Evolutionary conservation across 2,888 invertebrate genomes (phyloP).

Genomic region (Polydrusus cervinus): DNA sequence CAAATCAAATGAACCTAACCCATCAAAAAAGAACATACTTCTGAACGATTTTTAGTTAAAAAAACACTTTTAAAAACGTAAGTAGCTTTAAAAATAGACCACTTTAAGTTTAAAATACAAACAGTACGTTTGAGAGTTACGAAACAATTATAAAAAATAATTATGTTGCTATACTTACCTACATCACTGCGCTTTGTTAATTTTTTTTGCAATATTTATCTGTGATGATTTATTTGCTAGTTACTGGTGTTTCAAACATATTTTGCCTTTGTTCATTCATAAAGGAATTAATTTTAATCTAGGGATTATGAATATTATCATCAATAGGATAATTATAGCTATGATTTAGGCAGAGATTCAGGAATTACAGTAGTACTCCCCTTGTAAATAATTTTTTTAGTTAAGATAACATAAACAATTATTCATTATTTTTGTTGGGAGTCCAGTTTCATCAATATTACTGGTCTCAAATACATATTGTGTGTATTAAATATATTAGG

Average conservation of each 20-base stretch:
- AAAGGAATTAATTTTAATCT: not conserved
- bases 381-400: not conserved
- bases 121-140: not conserved
- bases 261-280: not conserved
- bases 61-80: conserved; percentile 58
- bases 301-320: not conserved
- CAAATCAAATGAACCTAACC: conserved; percentile 71
- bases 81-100: conserved; percentile 45
- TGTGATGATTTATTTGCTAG: not conserved
- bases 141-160: not conserved
- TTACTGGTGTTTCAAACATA: not conserved
- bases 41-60: conserved; percentile 34
- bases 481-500: too few species aligned
- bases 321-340: not conserved
- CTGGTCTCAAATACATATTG: too few species aligned
- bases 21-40: conserved; percentile 58
- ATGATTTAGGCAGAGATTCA: not conserved
- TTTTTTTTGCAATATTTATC: conserved; percentile 7
- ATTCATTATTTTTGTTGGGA: too few species aligned
- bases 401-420: not conserved
- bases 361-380: not conserved
- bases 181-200: conserved; percentile 12
- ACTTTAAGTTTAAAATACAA: not conserved
- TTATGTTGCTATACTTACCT: not conserved
- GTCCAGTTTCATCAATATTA: too few species aligned